These are phyloP conservation scores for Turritopsis dohrnii DNA, from an alignment of 30 jellyfish, hydroid and myxozoan species.

Conservation along the genomic window DNA sequence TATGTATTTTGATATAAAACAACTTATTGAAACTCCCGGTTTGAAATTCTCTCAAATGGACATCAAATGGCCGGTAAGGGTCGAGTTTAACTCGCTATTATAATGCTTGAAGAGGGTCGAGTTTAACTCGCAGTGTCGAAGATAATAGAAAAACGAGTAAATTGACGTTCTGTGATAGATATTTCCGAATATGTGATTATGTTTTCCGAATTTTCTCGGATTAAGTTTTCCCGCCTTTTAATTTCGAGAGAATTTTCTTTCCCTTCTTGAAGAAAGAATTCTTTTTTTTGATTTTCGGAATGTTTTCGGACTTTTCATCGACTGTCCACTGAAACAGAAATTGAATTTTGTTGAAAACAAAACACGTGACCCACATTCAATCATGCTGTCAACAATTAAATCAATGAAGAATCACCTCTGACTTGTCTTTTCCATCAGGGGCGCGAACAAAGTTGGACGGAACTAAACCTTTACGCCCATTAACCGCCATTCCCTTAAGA, in stretches of 20 bases:
- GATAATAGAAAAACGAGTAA: too few relatives aligned
- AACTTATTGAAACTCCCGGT: background rate
- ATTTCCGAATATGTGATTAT: too few relatives aligned
- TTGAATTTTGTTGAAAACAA: background rate
- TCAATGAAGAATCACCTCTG: too few relatives aligned
- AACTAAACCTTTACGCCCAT: slow-evolving; percentile 71
- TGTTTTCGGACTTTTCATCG: background rate
- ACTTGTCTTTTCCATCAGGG: slow-evolving; percentile 7
- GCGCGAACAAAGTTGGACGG: slow-evolving; percentile 68
- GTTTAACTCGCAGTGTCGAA: too few relatives aligned
- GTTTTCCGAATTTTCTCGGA: too few relatives aligned
- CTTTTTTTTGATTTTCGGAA: slow-evolving; percentile 65
- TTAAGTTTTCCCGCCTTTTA: slow-evolving; percentile 46
- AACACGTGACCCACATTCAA: background rate
- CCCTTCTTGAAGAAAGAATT: slow-evolving; percentile 58
- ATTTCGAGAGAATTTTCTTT: slow-evolving; percentile 66
- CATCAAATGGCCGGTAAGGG: too few relatives aligned
- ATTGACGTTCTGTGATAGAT: too few relatives aligned
- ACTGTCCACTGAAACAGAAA: background rate
- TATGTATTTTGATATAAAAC: background rate
- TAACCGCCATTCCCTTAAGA: slow-evolving; percentile 49
- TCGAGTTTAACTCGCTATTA: too few relatives aligned
- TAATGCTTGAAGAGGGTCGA: too few relatives aligned
- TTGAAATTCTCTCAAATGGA: background rate
- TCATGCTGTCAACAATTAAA: too few relatives aligned